A percentile compares a stretch with the other conserved stretches of the same genome.
phyloP scores from a whole-genome alignment of 2,797 vertebrate genomes.

The Enteromius viviparus region DNA sequence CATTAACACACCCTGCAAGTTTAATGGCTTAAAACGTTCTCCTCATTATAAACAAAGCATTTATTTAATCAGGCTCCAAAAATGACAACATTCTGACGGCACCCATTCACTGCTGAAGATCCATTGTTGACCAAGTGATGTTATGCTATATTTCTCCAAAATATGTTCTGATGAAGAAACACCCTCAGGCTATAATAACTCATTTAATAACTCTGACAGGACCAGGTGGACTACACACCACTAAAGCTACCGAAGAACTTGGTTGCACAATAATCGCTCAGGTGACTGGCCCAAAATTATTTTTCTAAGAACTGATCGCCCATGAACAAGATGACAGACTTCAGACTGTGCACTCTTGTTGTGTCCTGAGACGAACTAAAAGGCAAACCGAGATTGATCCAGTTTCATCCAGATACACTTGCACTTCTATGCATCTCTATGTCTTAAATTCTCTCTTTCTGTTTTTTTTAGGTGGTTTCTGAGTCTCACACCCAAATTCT shows the following conservation, averaged over 20 bases:
- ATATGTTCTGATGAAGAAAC: neutral
- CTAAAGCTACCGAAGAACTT: neutral
- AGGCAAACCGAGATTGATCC: neutral
- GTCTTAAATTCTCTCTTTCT: neutral
- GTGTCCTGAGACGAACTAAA: neutral
- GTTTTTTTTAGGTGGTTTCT: neutral
- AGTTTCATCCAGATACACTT: neutral
- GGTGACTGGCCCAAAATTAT: neutral
- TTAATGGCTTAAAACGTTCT: neutral
- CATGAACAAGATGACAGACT: neutral
- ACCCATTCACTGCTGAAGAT: neutral
- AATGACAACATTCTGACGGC: neutral
- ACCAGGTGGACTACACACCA: neutral
- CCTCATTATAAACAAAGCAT: too few species aligned
- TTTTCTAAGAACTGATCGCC: neutral
- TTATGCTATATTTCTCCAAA: neutral
- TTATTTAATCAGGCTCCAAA: too few species aligned
- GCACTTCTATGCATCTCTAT: neutral
- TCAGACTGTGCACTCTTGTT: neutral
- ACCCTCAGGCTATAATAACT: neutral
- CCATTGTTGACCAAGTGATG: neutral
- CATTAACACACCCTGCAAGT: neutral
- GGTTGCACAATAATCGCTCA: neutral
- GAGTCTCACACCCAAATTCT: conserved; percentile 1
- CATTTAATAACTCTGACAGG: neutral